Conservation (phyloP, 2,888 invertebrate species). For the Eupithecia insigniata region DNA sequence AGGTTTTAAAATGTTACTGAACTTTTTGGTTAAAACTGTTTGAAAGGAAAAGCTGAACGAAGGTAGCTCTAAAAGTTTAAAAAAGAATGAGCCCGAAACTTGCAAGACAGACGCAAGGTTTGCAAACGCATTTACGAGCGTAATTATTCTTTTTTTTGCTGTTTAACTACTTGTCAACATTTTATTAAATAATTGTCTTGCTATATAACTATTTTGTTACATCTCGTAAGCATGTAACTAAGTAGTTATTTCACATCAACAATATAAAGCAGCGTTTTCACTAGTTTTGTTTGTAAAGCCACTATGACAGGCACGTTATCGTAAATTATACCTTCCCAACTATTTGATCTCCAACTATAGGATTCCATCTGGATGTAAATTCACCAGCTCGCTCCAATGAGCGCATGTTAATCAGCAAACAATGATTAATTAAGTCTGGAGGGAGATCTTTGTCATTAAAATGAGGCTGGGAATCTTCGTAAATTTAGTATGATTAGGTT, state of each 20-base stretch:
- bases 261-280: not conserved
- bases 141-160: not conserved
- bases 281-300: not conserved
- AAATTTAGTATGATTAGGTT: constrained; percentile 36
- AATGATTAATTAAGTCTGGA: constrained; percentile 79
- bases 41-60: not conserved
- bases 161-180: too few species aligned
- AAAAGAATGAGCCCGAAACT: not conserved
- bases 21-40: not conserved
- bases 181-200: too few species aligned
- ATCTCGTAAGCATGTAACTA: too few species aligned
- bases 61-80: too few species aligned
- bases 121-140: too few species aligned
- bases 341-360: constrained; percentile 42
- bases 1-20: constrained; percentile 5
- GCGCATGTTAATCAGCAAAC: constrained; percentile 76
- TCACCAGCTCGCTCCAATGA: constrained; percentile 65
- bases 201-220: not conserved
- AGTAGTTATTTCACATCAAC: not conserved
- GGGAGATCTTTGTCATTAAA: constrained; percentile 79
- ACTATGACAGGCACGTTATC: not conserved
- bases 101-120: too few species aligned
- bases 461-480: constrained; percentile 62
- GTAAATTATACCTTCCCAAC: constrained; percentile 13
- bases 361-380: constrained; percentile 77